Evolutionary conservation across 2,113 vertebrate genomes (phyloP).

Genomic region (Bungarus multicinctus): DNA sequence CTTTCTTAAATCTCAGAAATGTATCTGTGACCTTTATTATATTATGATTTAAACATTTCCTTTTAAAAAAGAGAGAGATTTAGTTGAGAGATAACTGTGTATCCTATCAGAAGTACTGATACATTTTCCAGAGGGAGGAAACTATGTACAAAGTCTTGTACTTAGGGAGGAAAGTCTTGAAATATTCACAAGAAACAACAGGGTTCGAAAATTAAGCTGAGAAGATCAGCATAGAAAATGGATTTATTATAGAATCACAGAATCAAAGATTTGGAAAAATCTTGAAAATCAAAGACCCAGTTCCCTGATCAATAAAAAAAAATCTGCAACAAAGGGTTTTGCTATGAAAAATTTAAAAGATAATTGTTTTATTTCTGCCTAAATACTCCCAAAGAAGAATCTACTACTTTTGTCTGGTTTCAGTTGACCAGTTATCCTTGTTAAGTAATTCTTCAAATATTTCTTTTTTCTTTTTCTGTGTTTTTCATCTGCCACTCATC

Average conservation of each 20-base stretch:
- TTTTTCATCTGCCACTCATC: background rate
- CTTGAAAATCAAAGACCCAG: background rate
- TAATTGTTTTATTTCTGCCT: background rate
- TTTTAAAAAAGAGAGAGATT: background rate
- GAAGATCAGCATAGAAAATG: background rate
- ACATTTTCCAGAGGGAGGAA: constrained; percentile 25
- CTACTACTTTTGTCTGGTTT: background rate
- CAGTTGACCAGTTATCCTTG: background rate
- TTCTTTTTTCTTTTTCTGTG: background rate
- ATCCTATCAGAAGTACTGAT: constrained; percentile 44
- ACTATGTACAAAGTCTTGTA: constrained; percentile 41
- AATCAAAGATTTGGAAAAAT: background rate
- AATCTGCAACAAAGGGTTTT: background rate
- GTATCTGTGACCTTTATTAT: constrained; percentile 54
- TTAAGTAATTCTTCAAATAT: background rate
- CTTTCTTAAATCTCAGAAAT: constrained; percentile 60
- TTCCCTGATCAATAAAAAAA: background rate
- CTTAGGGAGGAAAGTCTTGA: constrained; percentile 22
- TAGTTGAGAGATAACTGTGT: constrained; percentile 28
- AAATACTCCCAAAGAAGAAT: background rate
- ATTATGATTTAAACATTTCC: constrained; percentile 47
- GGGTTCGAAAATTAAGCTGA: background rate
- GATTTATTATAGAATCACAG: background rate
- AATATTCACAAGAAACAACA: constrained; percentile 49
- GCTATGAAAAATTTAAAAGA: background rate